These are phyloP conservation scores for Bolinopsis microptera DNA, from an alignment of 37 sponge, comb jelly and placozoan species.

Conservation along the genomic window DNA sequence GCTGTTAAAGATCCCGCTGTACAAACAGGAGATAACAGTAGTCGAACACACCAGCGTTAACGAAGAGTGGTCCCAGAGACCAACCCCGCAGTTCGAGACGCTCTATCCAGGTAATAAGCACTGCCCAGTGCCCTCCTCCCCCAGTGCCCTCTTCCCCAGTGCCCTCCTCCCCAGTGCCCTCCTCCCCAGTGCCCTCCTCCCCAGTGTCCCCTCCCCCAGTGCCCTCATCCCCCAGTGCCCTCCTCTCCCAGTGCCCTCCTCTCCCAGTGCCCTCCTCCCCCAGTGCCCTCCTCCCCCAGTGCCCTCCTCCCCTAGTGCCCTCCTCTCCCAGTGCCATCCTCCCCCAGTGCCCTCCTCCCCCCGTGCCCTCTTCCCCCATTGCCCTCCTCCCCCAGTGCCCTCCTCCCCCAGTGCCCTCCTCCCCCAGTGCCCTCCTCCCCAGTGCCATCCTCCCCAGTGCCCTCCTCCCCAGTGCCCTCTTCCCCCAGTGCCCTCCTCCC, in stretches of 20 bases:
- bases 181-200: not conserved
- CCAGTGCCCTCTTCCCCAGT: not conserved
- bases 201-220: not conserved
- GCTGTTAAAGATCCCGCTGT: slow-evolving; percentile 27
- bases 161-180: not conserved
- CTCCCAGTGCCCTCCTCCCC: not conserved
- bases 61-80: slow-evolving; percentile 29
- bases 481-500: not conserved
- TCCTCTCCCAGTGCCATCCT: not conserved
- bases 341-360: not conserved
- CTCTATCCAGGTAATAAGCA: slow-evolving; percentile 23
- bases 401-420: not conserved
- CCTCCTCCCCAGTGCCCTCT: not conserved
- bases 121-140: not conserved
- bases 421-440: not conserved
- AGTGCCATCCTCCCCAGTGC: not conserved
- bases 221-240: not conserved
- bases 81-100: not conserved
- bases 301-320: not conserved
- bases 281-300: not conserved
- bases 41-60: slow-evolving; percentile 59
- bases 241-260: not conserved
- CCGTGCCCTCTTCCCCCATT: not conserved
- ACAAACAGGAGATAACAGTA: slow-evolving; percentile 33
- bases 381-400: not conserved